Evolutionary conservation across 2,797 vertebrate species (phyloP), one percentile per base, ranked within the genome.

Genomic region (Microctenopoma lineatum): DNA sequence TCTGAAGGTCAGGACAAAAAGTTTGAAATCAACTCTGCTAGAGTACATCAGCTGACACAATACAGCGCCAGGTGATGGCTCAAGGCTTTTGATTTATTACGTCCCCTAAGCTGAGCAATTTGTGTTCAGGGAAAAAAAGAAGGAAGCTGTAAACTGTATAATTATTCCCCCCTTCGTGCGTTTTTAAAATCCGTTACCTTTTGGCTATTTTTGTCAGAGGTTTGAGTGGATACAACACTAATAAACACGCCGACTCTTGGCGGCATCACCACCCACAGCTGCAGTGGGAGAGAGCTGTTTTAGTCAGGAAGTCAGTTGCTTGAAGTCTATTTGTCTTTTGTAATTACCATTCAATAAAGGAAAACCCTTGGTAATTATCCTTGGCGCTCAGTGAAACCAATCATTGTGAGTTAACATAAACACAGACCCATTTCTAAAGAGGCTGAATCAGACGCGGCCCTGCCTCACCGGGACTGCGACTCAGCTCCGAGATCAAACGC

Each of bases 311-410:
- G 85, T 84, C 73, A 58, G 77, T 75, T n/a, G 80, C 86, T 86
- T n/a, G 32, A 69, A 89, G 89, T 83, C 83, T 88, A 89, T 92
- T 92, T 92, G 88, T 91, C 87, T 91, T 91, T 86, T 72, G 84
- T 91, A 91, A 92, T 89, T 89, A 91, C 84, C 80, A 60, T 80
- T 90, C 89, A 87, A 91, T 90, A 90, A 85, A 89, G 81, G 72
- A 81, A 86, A 87, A 81, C 77, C 86, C 86, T 75, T 38, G 77
- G 87, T 87, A 90, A 90, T 92, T 91, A 90, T 82, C 81, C 72
- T 5, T 18, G 54, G 77, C 56, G 70, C 79, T 76, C 70, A 6
- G 64, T 79, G 81, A 85, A 84, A 88, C 85, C 83, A 83, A 83
- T 87, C 87, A 79, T 76, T 75, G 81, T 38, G 66, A 83, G 85